Evolutionary conservation across 2,888 invertebrate genomes (phyloP).

Genomic region (Girardia tigrina): DNA sequence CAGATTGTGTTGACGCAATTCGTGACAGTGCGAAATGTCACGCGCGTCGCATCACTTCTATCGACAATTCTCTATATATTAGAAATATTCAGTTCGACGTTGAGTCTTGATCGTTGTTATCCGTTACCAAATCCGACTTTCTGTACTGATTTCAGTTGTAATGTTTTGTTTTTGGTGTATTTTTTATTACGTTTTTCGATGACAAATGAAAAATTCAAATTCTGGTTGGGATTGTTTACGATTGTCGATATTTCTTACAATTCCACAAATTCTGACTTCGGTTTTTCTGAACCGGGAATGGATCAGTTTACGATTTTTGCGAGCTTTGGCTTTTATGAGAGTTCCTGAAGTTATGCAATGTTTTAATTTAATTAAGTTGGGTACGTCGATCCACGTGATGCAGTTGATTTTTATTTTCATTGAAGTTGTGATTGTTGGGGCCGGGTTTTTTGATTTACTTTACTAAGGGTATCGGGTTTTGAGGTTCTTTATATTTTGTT

Average conservation of each 20-base stretch:
- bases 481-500: slow-evolving; percentile 34
- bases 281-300: slow-evolving; percentile 39
- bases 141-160: slow-evolving; percentile 39
- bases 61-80: slow-evolving; percentile 96
- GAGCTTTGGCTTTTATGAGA: slow-evolving; percentile 39
- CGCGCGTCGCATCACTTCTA: slow-evolving; percentile 98
- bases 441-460: slow-evolving; percentile 40
- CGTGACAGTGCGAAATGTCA: slow-evolving; percentile 46
- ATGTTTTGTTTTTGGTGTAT: slow-evolving; percentile 39
- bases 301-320: slow-evolving; percentile 40
- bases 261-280: slow-evolving; percentile 40
- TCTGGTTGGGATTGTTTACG: slow-evolving; percentile 40
- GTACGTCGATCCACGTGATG: slow-evolving; percentile 39
- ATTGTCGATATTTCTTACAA: slow-evolving; percentile 40
- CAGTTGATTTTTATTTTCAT: slow-evolving; percentile 39
- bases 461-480: slow-evolving; percentile 25
- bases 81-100: slow-evolving; percentile 31
- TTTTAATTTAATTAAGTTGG: slow-evolving; percentile 39
- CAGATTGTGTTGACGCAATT: slow-evolving; percentile 81
- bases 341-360: slow-evolving; percentile 40
- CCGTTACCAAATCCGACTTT: slow-evolving; percentile 31
- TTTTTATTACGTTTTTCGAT: slow-evolving; percentile 39
- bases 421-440: slow-evolving; percentile 39
- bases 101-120: slow-evolving; percentile 34
- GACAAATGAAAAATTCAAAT: slow-evolving; percentile 39